phyloP scores from a whole-genome alignment of 2,888 invertebrate genomes.

The Scaptomyza flava region DNA sequence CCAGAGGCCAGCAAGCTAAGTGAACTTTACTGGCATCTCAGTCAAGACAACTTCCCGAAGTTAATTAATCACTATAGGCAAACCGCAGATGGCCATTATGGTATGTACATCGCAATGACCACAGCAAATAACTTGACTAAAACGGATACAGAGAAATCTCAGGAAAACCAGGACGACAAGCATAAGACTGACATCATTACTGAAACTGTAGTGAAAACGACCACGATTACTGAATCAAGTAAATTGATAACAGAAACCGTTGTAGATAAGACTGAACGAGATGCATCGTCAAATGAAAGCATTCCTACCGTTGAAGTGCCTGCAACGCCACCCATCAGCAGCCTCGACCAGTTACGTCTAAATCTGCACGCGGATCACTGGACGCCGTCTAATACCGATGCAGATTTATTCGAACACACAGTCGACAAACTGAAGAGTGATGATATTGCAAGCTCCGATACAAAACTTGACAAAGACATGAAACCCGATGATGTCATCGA shows the following conservation, averaged over 20 bases:
- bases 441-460: constrained; percentile 44
- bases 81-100: constrained; percentile 46
- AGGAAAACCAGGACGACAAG: constrained; percentile 71
- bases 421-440: constrained; percentile 53
- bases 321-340: constrained; percentile 29
- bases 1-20: constrained; percentile 23
- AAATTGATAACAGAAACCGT: constrained; percentile 56
- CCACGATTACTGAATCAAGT: constrained; percentile 62
- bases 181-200: constrained; percentile 78
- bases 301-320: constrained; percentile 63
- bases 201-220: constrained; percentile 70
- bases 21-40: constrained; percentile 64
- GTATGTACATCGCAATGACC: constrained; percentile 28
- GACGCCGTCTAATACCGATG: constrained; percentile 53
- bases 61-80: constrained; percentile 50
- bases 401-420: constrained; percentile 46
- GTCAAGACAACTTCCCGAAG: constrained; percentile 64
- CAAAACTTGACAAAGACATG: constrained; percentile 62
- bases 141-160: constrained; percentile 55
- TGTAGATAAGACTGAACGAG: constrained; percentile 75
- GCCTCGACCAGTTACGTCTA: constrained; percentile 56
- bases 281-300: constrained; percentile 65
- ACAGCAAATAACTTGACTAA: constrained; percentile 24
- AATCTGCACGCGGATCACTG: constrained; percentile 77
- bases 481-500: constrained; percentile 55